A percentile compares a stretch with the other conserved stretches of the same genome.
These are phyloP conservation scores for Atopsyche davidsoni DNA, from an alignment of 1,140 invertebrate species.

Conservation along the genomic window DNA sequence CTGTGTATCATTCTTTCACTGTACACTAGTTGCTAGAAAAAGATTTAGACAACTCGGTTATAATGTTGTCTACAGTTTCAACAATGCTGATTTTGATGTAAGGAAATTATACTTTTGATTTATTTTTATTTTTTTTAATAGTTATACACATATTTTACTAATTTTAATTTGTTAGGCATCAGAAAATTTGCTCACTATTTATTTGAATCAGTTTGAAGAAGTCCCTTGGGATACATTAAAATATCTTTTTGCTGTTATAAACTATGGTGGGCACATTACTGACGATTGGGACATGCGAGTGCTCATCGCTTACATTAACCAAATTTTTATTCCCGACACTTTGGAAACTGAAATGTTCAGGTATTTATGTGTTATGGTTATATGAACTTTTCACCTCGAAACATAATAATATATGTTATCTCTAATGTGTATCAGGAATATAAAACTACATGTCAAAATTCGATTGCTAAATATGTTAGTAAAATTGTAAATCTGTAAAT, in stretches of 20 bases:
- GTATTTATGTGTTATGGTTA: slow-evolving; percentile 45
- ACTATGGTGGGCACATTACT: slow-evolving; percentile 91
- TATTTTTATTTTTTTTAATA: slow-evolving; percentile 4
- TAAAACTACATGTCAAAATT: no score
- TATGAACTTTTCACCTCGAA: no score
- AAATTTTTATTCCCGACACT: slow-evolving; percentile 69
- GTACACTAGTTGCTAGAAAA: slow-evolving; percentile 78
- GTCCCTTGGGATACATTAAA: slow-evolving; percentile 87
- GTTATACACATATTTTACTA: slow-evolving; percentile 4
- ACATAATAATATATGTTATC: no score
- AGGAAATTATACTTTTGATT: slow-evolving; percentile 22
- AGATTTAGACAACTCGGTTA: slow-evolving; percentile 88
- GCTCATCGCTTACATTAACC: slow-evolving; percentile 72
- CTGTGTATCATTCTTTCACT: slow-evolving; percentile 84
- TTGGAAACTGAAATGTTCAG: slow-evolving; percentile 61
- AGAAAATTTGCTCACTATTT: slow-evolving; percentile 71
- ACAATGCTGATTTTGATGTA: slow-evolving; percentile 85
- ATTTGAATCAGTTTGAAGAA: slow-evolving; percentile 75
- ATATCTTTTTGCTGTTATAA: slow-evolving; percentile 87
- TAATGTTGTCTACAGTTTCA: slow-evolving; percentile 85
- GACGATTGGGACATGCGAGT: slow-evolving; percentile 89
- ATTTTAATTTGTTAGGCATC: slow-evolving; percentile 56
- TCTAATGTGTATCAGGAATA: no score
- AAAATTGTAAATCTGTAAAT: no score
- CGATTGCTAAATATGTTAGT: no score